Conservation (phyloP, 2,113 vertebrate species). For the Oreochromis spilurus region DNA sequence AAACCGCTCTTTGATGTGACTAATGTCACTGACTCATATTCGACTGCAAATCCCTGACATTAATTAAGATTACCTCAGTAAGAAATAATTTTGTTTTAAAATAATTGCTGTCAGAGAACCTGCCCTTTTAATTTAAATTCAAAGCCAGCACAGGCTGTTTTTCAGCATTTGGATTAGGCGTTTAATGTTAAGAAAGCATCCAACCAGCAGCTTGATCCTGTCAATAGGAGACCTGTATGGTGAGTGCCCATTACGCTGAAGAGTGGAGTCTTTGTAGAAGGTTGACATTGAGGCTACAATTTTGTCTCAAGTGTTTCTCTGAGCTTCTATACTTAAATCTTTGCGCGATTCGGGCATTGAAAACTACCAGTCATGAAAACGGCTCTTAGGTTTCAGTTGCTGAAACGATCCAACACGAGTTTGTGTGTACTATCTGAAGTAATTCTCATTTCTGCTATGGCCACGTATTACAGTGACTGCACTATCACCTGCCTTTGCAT, state of each 20-base stretch:
- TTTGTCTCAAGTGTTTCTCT: slow-evolving; percentile 3
- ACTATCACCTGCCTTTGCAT: neutral
- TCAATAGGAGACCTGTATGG: slow-evolving; percentile 11
- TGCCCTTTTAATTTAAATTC: slow-evolving; percentile 44
- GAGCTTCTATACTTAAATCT: neutral
- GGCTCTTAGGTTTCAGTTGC: neutral
- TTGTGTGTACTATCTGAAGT: neutral
- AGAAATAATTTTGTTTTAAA: slow-evolving; percentile 2
- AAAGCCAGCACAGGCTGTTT: slow-evolving; percentile 22
- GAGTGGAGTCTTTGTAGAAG: neutral
- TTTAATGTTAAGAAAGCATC: slow-evolving; percentile 14
- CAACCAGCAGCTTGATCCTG: neutral
- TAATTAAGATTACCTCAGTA: slow-evolving; percentile 55
- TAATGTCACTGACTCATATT: slow-evolving; percentile 38
- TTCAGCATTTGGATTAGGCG: neutral
- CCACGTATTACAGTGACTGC: neutral
- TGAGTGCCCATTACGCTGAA: slow-evolving; percentile 8
- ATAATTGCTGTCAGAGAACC: slow-evolving; percentile 4
- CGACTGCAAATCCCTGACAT: slow-evolving; percentile 51
- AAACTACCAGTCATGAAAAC: neutral
- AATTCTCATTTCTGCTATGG: neutral
- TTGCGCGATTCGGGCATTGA: neutral
- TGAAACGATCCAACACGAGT: neutral
- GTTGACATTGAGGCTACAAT: slow-evolving; percentile 11
- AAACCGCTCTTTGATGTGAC: slow-evolving; percentile 32